Percentiles rank a stretch among this genome's conserved stretches.
Evolutionary conservation across 1,140 invertebrate species (phyloP).

Genomic region (Andrena cerasifolii): DNA sequence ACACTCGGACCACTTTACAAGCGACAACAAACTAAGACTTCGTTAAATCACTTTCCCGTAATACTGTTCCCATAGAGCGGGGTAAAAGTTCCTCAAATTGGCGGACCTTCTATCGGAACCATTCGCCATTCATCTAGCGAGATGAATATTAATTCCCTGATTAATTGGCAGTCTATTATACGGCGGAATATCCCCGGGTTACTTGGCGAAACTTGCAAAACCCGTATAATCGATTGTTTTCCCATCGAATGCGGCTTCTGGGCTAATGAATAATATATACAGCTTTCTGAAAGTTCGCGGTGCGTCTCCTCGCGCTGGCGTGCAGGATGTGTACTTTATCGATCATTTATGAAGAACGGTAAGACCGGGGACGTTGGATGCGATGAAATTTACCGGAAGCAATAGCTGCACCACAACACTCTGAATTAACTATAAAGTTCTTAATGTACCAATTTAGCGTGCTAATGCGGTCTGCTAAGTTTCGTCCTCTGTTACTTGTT

Average conservation of each 20-base stretch:
- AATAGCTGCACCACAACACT: conserved; percentile 12
- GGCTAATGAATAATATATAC: conserved; percentile 6
- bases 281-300: conserved; percentile 24
- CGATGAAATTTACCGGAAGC: conserved; percentile 47
- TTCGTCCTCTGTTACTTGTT: conserved; percentile 20
- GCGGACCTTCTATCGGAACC: not conserved
- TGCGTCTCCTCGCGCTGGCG: not conserved
- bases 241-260: not conserved
- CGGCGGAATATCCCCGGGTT: not conserved
- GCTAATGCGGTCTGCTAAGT: conserved; percentile 33
- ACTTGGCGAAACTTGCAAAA: not conserved
- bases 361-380: conserved; percentile 1
- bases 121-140: not conserved
- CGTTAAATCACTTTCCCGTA: not conserved
- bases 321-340: conserved; percentile 25
- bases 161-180: not conserved
- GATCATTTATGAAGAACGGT: conserved; percentile 23
- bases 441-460: conserved; percentile 50
- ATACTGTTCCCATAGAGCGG: not conserved
- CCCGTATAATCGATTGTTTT: not conserved
- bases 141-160: conserved; percentile 41
- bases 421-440: conserved; percentile 47
- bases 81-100: not conserved
- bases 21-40: not conserved
- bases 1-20: not conserved